phyloP scores from a whole-genome alignment of 2,113 vertebrate genomes.

The Catagonus wagneri region DNA sequence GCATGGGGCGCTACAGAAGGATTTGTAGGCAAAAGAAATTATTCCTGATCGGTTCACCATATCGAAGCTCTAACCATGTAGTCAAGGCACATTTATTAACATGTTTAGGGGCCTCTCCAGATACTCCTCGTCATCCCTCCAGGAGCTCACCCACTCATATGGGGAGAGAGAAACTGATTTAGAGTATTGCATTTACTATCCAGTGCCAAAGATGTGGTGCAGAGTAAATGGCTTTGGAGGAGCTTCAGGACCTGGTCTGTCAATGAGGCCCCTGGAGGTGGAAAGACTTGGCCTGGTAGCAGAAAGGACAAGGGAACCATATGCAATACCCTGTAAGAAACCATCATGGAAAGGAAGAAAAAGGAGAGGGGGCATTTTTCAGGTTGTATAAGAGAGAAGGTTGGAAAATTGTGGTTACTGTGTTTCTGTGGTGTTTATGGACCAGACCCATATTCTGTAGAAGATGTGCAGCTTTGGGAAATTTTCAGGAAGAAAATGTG shows the following conservation, averaged over 20 bases:
- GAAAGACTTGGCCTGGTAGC: background rate
- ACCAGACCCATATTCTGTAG: background rate
- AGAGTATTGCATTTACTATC: background rate
- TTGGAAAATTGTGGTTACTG: background rate
- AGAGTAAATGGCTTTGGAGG: background rate
- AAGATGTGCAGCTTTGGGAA: background rate
- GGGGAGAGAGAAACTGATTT: background rate
- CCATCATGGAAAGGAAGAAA: background rate
- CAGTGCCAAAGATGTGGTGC: background rate
- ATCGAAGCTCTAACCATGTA: background rate
- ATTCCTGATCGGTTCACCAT: background rate
- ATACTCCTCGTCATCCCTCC: background rate
- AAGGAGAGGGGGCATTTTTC: background rate
- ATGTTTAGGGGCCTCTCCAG: background rate
- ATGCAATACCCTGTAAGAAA: background rate
- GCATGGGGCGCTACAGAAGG: too few relatives aligned
- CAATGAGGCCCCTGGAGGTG: background rate
- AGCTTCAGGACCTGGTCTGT: background rate
- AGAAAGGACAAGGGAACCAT: background rate
- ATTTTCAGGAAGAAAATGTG: background rate
- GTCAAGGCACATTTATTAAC: background rate
- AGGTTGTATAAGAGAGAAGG: background rate
- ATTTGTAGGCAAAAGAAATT: background rate
- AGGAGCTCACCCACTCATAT: background rate
- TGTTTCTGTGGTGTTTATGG: background rate